Base-by-base conservation (phyloP, 2,113 vertebrate genomes). In the Cololabis saira region DNA sequence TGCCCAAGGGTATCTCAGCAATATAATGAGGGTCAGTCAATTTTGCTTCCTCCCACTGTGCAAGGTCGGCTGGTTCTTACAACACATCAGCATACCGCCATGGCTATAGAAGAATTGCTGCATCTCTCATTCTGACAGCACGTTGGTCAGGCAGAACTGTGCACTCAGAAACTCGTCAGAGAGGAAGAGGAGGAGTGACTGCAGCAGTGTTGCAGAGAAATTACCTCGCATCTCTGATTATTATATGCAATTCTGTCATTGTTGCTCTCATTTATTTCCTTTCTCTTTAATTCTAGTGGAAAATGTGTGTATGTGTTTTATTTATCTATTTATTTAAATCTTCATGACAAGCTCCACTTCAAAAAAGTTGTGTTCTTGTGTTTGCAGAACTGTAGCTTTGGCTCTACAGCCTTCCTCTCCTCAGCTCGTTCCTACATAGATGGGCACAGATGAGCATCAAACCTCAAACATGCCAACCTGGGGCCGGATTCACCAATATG, bases 51-150 rank as follows among this genome's bases (percentile, higher is more conserved):
- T 61, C 58, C 62, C 43, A 12, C 59, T 37, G 15, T 56, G 64
- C 63, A 56, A 13, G 64, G 57, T 50, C 6, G 0, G 18, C 14
- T 65, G 63, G 21, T 5, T 22, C 7, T 47, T 14, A 45, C 56
- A 42, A 27, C 51, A 42, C 52, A 54, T 71, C 59, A 67, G 24
- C 54, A 54, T 49, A 68, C 50, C 43, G 51, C 61, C 22, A 14
- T 64, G n/a, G 64, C 66, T 67, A 4, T 48, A 72, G 52, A 70
- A 45, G 81, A 73, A 83, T 73, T 53, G 41, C 76, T 59, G 76
- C 54, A 49, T 74, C 49, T 74, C 44, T 61, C 51, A 68, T 62
- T 60, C 52, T 78, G 71, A 71, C 71, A 71, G 49, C 44, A 10
- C 53, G 45, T 18, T 52, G 65, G 44, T 71, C 43, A 60, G 54